A percentile compares a stretch with the other conserved stretches of the same genome.
These are phyloP conservation scores for Drosophila neonasuta DNA, from an alignment of 2,888 invertebrate species.

Conservation along the genomic window DNA sequence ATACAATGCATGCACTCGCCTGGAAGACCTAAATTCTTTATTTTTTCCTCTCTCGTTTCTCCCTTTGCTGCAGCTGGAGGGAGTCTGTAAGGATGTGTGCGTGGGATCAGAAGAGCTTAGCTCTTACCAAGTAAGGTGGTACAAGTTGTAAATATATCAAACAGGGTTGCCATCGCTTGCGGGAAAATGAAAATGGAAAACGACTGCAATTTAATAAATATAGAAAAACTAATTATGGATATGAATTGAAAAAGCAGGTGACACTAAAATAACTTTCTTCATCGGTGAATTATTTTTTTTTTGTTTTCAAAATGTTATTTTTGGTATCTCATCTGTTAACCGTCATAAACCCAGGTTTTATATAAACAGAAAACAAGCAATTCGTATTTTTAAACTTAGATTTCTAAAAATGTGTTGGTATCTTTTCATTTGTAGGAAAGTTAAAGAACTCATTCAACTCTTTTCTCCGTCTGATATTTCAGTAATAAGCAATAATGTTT, in stretches of 20 bases:
- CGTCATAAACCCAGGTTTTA: too few species aligned
- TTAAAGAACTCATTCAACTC: neutral
- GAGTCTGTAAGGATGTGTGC: constrained; percentile 14
- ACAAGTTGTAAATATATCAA: constrained; percentile 27
- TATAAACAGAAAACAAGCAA: too few species aligned
- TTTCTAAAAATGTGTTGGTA: too few species aligned
- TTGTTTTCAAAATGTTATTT: too few species aligned
- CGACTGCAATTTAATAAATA: neutral
- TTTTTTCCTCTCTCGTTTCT: constrained; percentile 22
- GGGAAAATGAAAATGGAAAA: neutral
- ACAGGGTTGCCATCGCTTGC: neutral
- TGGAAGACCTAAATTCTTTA: constrained; percentile 69
- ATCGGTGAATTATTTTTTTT: too few species aligned
- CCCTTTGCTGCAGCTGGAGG: constrained; percentile 11
- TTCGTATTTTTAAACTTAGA: too few species aligned
- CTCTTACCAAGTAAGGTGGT: constrained; percentile 37
- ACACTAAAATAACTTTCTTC: too few species aligned
- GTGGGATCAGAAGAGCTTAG: constrained; percentile 54
- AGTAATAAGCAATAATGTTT: neutral
- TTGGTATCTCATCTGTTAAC: too few species aligned
- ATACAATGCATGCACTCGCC: constrained; percentile 65
- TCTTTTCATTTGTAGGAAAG: too few species aligned
- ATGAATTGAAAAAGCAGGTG: too few species aligned
- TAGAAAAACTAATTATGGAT: too few species aligned
- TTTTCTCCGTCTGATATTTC: neutral